phyloP scores from a whole-genome alignment of 1,140 invertebrate species.

The Lerema accius region DNA sequence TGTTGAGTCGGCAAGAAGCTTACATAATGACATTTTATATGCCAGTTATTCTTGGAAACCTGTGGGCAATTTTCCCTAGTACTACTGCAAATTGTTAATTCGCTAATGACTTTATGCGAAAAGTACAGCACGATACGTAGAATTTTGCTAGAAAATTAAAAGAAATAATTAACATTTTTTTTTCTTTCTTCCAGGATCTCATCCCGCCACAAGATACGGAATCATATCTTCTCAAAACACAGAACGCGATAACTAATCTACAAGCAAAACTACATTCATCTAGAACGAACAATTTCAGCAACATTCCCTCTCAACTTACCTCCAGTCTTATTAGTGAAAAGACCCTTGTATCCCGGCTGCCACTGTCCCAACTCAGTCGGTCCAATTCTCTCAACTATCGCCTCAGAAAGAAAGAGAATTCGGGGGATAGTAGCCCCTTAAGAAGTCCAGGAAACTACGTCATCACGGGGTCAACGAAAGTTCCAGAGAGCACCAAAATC shows the following conservation, averaged over 20 bases:
- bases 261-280: constrained; percentile 81
- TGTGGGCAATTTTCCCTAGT: constrained; percentile 8
- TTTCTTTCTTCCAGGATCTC: constrained; percentile 77
- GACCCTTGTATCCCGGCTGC: constrained; percentile 70
- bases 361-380: constrained; percentile 74
- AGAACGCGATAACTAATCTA: constrained; percentile 86
- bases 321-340: constrained; percentile 76
- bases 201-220: constrained; percentile 84
- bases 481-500: constrained; percentile 63
- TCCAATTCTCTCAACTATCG: constrained; percentile 80
- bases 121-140: no score
- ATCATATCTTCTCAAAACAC: constrained; percentile 86
- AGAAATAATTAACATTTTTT: no score
- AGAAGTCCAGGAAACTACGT: constrained; percentile 79
- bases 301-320: constrained; percentile 66
- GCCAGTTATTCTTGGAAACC: constrained; percentile 12
- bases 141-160: no score
- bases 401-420: constrained; percentile 66
- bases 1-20: constrained; percentile 1
- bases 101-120: background rate
- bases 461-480: constrained; percentile 71
- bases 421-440: constrained; percentile 70
- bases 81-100: background rate
- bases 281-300: constrained; percentile 57
- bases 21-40: constrained; percentile 13